A percentile compares a stretch with the other conserved stretches of the same genome.
Evolutionary conservation across 1,140 invertebrate genomes (phyloP).

Genomic region (Ceratosolen fusciceps): DNA sequence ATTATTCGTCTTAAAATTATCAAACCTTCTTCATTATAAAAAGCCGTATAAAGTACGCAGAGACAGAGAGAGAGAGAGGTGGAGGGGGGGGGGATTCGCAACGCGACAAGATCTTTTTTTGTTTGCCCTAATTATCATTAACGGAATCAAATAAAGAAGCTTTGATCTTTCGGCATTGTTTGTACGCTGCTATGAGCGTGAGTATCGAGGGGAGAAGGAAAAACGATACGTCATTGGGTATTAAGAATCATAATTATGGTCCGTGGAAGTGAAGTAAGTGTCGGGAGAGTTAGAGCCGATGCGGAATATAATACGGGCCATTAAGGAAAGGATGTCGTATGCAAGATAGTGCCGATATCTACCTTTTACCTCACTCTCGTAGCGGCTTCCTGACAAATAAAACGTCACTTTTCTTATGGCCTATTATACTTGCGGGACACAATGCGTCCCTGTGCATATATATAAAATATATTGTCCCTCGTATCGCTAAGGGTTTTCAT

Average conservation of each 20-base stretch:
- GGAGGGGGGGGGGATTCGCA: too few relatives aligned
- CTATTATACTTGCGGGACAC: conserved; percentile 31
- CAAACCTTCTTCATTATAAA: too few relatives aligned
- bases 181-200: too few relatives aligned
- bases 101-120: too few relatives aligned
- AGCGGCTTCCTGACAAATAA: conserved; percentile 18
- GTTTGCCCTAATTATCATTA: too few relatives aligned
- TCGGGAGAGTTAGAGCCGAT: neutral
- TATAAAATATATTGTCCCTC: neutral
- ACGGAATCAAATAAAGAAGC: too few relatives aligned
- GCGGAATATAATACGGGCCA: neutral
- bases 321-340: conserved; percentile 20
- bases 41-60: too few relatives aligned
- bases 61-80: too few relatives aligned
- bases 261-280: neutral
- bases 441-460: neutral
- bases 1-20: too few relatives aligned
- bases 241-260: conserved; percentile 31
- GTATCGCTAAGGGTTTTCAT: too few relatives aligned
- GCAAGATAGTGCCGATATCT: neutral
- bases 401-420: conserved; percentile 17
- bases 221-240: neutral
- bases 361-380: neutral
- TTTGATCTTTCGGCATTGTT: too few relatives aligned
- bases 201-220: too few relatives aligned